Conservation (phyloP, 2,888 invertebrate genomes). For the Apeira syringaria region DNA sequence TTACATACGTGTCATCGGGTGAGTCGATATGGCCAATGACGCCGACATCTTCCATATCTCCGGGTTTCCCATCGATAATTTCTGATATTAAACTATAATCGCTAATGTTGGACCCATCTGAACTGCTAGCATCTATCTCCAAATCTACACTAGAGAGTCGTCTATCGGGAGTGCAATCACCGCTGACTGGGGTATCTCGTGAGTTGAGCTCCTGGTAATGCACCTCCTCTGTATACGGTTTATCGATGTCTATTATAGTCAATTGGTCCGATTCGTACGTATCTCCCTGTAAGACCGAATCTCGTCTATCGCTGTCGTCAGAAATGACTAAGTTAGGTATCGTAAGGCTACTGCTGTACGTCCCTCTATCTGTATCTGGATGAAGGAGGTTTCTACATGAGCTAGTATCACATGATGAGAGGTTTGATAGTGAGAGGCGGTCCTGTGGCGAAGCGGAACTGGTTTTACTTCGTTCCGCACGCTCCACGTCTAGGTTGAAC, state of each 20-base stretch:
- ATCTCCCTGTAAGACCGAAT: conserved; percentile 76
- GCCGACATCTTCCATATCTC: conserved; percentile 68
- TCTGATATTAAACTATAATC: conserved; percentile 89
- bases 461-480: conserved; percentile 52
- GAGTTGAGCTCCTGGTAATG: conserved; percentile 65
- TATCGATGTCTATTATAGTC: conserved; percentile 86
- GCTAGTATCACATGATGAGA: conserved; percentile 75
- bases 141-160: conserved; percentile 70
- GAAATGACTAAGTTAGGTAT: conserved; percentile 79
- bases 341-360: conserved; percentile 71
- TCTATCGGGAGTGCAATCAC: conserved; percentile 69
- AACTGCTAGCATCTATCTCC: conserved; percentile 82
- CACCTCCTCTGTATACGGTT: conserved; percentile 75
- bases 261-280: conserved; percentile 85
- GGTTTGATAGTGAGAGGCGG: conserved; percentile 67
- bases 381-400: conserved; percentile 73
- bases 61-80: conserved; percentile 82
- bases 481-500: conserved; percentile 59
- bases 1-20: conserved; percentile 87
- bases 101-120: conserved; percentile 86
- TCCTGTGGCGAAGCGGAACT: conserved; percentile 64
- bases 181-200: conserved; percentile 61
- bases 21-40: conserved; percentile 92
- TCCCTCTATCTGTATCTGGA: conserved; percentile 58
- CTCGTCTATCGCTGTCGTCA: conserved; percentile 71